A percentile compares a stretch with the other conserved stretches of the same genome.
These are phyloP conservation scores for Callocephalon fimbriatum DNA, from an alignment of 2,113 vertebrate genomes.

Conservation along the genomic window DNA sequence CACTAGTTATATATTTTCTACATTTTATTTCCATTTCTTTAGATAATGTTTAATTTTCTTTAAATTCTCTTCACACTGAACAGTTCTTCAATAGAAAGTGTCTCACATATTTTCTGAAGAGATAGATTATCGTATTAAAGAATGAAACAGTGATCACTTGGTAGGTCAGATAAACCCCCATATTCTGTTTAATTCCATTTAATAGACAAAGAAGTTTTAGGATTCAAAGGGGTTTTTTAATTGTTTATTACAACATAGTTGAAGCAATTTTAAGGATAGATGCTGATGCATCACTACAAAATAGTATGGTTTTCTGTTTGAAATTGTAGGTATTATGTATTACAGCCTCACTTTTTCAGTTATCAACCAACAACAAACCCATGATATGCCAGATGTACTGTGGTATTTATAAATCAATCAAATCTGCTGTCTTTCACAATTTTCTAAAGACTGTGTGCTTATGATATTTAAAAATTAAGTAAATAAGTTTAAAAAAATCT, in stretches of 20 bases:
- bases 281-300: not conserved
- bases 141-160: not conserved
- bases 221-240: not conserved
- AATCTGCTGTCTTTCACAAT: not conserved
- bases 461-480: not conserved
- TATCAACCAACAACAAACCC: not conserved
- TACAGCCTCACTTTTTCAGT: not conserved
- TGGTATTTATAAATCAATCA: not conserved
- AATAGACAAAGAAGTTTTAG: not conserved
- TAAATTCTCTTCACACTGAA: not conserved
- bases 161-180: not conserved
- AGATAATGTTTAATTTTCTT: not conserved
- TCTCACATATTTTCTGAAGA: not conserved
- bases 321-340: not conserved
- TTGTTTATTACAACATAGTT: not conserved
- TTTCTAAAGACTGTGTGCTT: not conserved
- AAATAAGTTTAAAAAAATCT: not conserved
- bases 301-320: not conserved
- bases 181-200: not conserved
- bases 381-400: not conserved
- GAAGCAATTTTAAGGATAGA: not conserved
- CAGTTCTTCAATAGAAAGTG: not conserved
- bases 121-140: not conserved
- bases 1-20: not conserved
- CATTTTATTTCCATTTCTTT: not conserved